Base-by-base conservation (phyloP, 1,140 invertebrate genomes). In the Ectropis grisescens region DNA sequence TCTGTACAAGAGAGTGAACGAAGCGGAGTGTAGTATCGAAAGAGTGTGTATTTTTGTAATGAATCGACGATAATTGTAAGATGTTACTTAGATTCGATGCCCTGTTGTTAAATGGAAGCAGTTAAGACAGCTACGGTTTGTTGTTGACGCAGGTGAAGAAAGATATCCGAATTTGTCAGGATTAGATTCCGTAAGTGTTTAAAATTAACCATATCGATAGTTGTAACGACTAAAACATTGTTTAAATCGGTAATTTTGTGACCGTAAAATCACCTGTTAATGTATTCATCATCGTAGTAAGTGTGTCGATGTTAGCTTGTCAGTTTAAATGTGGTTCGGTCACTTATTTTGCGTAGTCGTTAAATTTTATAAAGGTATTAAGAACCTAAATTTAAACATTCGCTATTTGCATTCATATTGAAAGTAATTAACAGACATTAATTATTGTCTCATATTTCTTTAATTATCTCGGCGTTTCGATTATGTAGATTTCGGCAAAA, bases 201-300 rank as follows among this genome's bases (percentile, higher is more conserved):
- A 52, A 71, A 47, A 52, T 37, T 64, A 69, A 70, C 65, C 72
- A 78, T 81, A 78, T 78, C 72, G 65, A 59, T 80, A 78, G 61
- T 41, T 67, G 53, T 74, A 74, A 47, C 58, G 25, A 35, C 58
- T 65, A 60, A 59, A 54, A 59, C 46, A 69, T 75, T 80, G 70
- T 78, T 78, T 71, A 70, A 65, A 47, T 59, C 54, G 50, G 62
- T 68, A 65, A 58, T 62, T 69, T 64, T 60, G 52, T 67, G 66
- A 57, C 62, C 58, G 56, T 75, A 74, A 71, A 47, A 57, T 72
- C 76, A 81, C 74, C 76, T 81, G 76, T 81, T 81, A 81, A 68
- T 79, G 68, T 75, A 72, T 67, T 70, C 72, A 75, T 76, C 67
- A 65, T 58, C 55, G 66, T 81, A 78, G 70, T 53, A 48, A 10